Percentiles rank a stretch among this genome's conserved stretches.
These are phyloP conservation scores for Meloidogyne hapla DNA, from an alignment of 1,140 invertebrate genomes.

Conservation along the genomic window DNA sequence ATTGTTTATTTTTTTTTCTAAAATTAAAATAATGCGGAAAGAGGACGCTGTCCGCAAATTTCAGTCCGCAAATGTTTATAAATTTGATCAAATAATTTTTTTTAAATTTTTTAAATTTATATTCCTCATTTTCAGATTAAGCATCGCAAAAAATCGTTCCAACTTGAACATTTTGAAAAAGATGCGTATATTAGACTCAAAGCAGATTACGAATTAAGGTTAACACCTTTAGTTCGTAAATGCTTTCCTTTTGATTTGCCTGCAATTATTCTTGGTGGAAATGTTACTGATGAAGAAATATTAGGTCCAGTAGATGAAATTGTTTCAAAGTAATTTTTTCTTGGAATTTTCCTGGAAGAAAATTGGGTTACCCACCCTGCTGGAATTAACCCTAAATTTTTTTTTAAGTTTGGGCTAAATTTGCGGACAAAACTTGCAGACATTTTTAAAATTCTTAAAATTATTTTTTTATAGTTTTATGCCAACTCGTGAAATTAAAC, in stretches of 20 bases:
- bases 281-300: background rate
- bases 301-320: background rate
- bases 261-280: background rate
- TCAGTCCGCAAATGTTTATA: no score
- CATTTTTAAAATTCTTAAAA: background rate
- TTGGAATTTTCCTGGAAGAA: background rate
- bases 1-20: background rate
- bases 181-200: slow-evolving; percentile 9
- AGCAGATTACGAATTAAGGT: slow-evolving; percentile 21
- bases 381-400: no score
- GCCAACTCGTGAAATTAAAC: background rate
- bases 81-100: no score
- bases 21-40: no score
- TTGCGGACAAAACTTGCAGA: background rate
- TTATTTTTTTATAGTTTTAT: background rate
- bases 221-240: slow-evolving; percentile 21
- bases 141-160: background rate
- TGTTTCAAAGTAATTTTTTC: background rate
- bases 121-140: background rate
- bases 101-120: background rate
- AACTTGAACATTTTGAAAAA: background rate
- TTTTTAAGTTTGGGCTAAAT: no score
- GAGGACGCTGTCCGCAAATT: no score
- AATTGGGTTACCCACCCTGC: no score
- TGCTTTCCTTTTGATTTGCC: slow-evolving; percentile 25